Evolutionary conservation across 2,888 invertebrate species (phyloP), one percentile per base, ranked within the genome.

Genomic region (Macroteleia sp.): DNA sequence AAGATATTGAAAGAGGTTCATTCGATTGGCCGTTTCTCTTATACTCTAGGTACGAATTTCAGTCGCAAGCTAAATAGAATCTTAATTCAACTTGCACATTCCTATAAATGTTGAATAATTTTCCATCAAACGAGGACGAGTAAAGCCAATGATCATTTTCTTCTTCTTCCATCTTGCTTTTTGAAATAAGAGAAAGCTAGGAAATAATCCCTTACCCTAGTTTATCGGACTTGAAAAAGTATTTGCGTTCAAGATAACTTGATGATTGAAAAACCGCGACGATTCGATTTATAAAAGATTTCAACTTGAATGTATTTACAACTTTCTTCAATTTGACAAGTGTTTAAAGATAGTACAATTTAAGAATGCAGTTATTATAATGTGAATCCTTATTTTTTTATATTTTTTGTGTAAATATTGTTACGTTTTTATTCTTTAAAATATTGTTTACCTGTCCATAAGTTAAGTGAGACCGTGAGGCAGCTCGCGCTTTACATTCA

Each of bases 21-120:
- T 64, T 64, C 62, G 50, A 39, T 73, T 73, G 73, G 73, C 73
- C 73, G 28, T 64, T 64, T 44, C 12, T 39, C 71, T 73, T 73
- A 73, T 9, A 25, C 22, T 36, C 61, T 71, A 62, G 30, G 20
- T 56, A 61, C n/a, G 30, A 50, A 61, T 52, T 62, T 73, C 56
- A 73, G 62, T 73, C 71, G 62, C 62, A 28, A 57, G 67, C 44
- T 52, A n/a, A 70, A 52, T 57, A 36, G 44, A 50, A 48, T 44
- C 48, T 12, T 48, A 57, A 28, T 46, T 25, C 8, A 16, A 62
- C 52, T 64, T 25, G 52, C 34, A 22, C 44, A 25, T 25, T 25
- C 6, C 25, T 5, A 5, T 25, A 6, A 25, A 25, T 5, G 25
- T 3, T 25, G 25, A n/a, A n/a, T n/a, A n/a, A 25, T 3, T 44